These are phyloP conservation scores for Gouania willdenowi DNA, from an alignment of 2,797 vertebrate genomes.

Conservation along the genomic window DNA sequence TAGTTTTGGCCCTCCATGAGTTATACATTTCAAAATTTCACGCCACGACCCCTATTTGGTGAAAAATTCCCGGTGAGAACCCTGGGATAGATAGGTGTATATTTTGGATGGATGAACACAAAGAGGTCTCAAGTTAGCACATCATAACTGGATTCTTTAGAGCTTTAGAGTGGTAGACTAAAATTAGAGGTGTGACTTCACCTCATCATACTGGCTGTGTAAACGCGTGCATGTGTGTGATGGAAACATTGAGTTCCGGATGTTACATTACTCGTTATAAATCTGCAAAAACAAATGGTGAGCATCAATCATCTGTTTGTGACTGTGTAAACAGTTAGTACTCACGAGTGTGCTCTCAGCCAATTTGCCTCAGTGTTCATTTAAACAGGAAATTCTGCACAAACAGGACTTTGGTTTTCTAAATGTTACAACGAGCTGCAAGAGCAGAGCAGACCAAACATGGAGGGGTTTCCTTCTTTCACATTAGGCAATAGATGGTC, in stretches of 20 bases:
- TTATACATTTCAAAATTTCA: too few species aligned
- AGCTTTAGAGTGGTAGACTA: slow-evolving; percentile 42
- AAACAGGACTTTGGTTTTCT: slow-evolving; percentile 1
- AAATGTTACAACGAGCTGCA: slow-evolving; percentile 3
- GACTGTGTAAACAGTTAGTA: slow-evolving; percentile 11
- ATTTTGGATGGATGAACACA: too few species aligned
- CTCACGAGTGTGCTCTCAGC: not conserved
- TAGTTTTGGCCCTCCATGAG: too few species aligned
- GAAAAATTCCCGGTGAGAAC: too few species aligned
- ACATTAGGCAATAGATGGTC: slow-evolving; percentile 6
- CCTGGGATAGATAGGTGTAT: too few species aligned
- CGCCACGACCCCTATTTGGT: too few species aligned
- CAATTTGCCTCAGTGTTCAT: slow-evolving; percentile 9
- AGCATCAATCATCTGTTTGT: slow-evolving; percentile 12
- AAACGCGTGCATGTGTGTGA: slow-evolving; percentile 32
- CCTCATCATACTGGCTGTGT: slow-evolving; percentile 27
- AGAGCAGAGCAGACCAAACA: slow-evolving; percentile 27
- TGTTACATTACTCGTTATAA: slow-evolving; percentile 25
- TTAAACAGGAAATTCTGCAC: slow-evolving; percentile 8
- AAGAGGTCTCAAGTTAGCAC: too few species aligned
- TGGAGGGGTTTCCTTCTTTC: slow-evolving; percentile 16
- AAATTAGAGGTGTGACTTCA: slow-evolving; percentile 62
- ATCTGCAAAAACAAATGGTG: slow-evolving; percentile 28
- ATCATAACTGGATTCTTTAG: slow-evolving; percentile 50
- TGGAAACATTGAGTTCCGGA: slow-evolving; percentile 54